Evolutionary conservation across 2,888 invertebrate species (phyloP).

Genomic region (Cerceris ruficornis): DNA sequence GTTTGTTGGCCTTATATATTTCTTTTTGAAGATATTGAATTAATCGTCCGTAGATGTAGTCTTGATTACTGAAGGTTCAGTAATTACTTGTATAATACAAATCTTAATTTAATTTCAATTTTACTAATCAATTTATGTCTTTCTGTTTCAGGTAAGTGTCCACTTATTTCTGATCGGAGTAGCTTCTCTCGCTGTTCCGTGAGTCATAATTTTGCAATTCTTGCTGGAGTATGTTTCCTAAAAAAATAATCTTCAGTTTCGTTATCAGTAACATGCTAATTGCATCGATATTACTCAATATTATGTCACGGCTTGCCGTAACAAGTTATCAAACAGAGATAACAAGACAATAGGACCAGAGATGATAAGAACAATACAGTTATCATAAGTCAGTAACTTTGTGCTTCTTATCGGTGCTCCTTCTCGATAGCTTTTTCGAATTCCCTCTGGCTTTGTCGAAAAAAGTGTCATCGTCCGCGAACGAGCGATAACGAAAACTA

Average conservation of each 20-base stretch:
- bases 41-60: too few relatives aligned
- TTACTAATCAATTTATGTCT: slow-evolving; percentile 37
- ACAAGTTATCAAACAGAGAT: too few relatives aligned
- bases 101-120: neutral
- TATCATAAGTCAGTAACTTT: too few relatives aligned
- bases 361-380: too few relatives aligned
- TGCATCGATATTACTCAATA: too few relatives aligned
- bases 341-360: too few relatives aligned
- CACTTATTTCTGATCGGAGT: slow-evolving; percentile 1
- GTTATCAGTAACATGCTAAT: too few relatives aligned
- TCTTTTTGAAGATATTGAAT: too few relatives aligned
- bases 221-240: too few relatives aligned
- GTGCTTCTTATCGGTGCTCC: neutral
- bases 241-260: too few relatives aligned
- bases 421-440: neutral
- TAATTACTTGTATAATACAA: neutral
- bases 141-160: slow-evolving; percentile 64
- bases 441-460: slow-evolving; percentile 1
- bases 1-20: too few relatives aligned
- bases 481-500: slow-evolving; percentile 6
- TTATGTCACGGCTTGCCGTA: too few relatives aligned
- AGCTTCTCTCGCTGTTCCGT: slow-evolving; percentile 18
- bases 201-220: slow-evolving; percentile 29
- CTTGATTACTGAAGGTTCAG: neutral
- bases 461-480: neutral